Conservation (phyloP, 2,797 vertebrate species). For the Florisuga fusca region DNA sequence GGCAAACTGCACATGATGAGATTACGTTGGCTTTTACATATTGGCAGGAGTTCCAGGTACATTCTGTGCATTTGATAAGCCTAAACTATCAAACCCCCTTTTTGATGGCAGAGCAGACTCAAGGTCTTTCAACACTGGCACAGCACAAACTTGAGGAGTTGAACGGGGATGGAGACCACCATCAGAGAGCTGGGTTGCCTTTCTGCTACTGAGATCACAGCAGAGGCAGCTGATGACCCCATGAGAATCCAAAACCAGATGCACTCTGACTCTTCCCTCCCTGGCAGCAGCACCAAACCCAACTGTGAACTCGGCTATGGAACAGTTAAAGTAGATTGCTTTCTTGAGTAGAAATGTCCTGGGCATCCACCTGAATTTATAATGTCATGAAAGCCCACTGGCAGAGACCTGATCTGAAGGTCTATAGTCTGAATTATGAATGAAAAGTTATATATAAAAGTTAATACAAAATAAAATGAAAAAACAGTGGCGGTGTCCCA, state of each 20-base stretch:
- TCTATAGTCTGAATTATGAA: background rate
- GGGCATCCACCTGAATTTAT: background rate
- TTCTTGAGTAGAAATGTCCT: background rate
- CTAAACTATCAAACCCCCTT: background rate
- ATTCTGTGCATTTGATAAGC: background rate
- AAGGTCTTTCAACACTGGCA: background rate
- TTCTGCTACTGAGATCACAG: background rate
- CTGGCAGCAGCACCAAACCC: background rate
- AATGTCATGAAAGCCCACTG: background rate
- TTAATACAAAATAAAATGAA: background rate
- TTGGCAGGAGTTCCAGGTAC: background rate
- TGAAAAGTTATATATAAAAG: background rate
- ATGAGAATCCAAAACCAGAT: fast-evolving
- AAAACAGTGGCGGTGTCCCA: background rate
- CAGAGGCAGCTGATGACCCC: background rate
- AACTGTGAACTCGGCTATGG: background rate
- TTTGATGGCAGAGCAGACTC: background rate
- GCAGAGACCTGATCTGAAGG: background rate
- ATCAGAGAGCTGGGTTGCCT: background rate
- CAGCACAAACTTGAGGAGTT: background rate
- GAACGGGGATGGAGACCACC: background rate
- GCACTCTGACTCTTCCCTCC: background rate
- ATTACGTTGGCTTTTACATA: background rate
- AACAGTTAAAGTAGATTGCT: background rate
- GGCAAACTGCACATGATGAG: background rate